Base-by-base conservation (phyloP, 1,140 invertebrate species). In the Ceratosolen solmsi region DNA sequence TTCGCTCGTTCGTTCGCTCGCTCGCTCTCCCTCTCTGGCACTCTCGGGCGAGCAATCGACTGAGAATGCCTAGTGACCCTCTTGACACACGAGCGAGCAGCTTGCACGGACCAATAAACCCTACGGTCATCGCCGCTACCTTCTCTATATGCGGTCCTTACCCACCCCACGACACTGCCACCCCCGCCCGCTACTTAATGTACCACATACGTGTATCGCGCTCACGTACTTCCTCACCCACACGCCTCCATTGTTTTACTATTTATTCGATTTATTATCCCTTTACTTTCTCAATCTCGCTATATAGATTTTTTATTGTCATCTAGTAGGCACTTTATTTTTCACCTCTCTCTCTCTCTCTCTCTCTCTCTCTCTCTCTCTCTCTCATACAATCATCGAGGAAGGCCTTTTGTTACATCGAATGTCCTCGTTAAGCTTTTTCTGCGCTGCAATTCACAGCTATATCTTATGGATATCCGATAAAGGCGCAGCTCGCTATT, bases 1-100 rank as follows among this genome's bases (percentile, higher is more conserved):
- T 20, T 49, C 63, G 15, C n/a, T 30, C 30, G 20, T 54, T 11
- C 51, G 9, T 54, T 11, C 51, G 3, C 20, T n/a, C n/a, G 9
- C n/a, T 63, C 25, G 20, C 41, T 51, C 41, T 72, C 22, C 5
- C 70, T 72, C 13, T 72, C 22, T 2, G 5, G 22, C 36, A 46
- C 33, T 11, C 30, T 49, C 68, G 49, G 73, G 79, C 72, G 80
- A 84, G 86, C 89, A 90, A 91, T 92, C 90, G 90, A 87, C 87
- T 88, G 90, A 88, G 87, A 91, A 89, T 90, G 85, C 88, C 88
- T 86, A 89, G 87, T 90, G 90, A 91, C 89, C 90, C 91, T 91
- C 89, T 91, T 89, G 86, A 88, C 88, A 89, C 89, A 86, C 87
- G 86, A 88, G 83, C 89, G 90, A 91, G 83, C 90, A 85, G 82